phyloP scores from a whole-genome alignment of 2,113 vertebrate species.

The Hystrix brachyura region DNA sequence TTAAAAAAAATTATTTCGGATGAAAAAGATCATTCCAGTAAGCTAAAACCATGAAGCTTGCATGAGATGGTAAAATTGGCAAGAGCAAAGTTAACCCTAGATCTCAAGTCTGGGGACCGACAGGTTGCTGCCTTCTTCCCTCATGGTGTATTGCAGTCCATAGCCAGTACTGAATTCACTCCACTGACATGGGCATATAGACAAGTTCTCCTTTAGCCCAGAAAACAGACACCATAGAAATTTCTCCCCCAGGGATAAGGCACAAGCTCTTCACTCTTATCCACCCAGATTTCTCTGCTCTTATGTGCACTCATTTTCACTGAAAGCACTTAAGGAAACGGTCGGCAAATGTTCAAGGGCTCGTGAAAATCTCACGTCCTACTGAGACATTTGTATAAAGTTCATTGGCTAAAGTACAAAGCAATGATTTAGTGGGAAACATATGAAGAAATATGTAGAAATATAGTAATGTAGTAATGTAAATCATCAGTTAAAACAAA shows the following conservation, averaged over 20 bases:
- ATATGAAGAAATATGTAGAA: background rate
- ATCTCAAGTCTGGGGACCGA: background rate
- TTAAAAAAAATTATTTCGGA: background rate
- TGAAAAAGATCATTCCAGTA: background rate
- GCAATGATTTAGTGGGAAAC: background rate
- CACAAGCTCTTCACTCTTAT: background rate
- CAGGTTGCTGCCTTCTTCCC: background rate
- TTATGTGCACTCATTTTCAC: background rate
- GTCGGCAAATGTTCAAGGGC: background rate
- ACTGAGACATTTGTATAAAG: background rate
- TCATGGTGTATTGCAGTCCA: background rate
- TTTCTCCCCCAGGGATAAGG: background rate
- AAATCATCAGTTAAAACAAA: background rate
- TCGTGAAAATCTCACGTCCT: slow-evolving; percentile 11
- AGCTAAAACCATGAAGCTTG: background rate
- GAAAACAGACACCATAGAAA: background rate
- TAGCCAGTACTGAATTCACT: background rate
- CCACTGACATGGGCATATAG: background rate
- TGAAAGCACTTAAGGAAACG: background rate
- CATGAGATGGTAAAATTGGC: background rate
- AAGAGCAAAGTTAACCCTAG: background rate
- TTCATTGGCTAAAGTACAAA: background rate
- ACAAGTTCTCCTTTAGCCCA: background rate
- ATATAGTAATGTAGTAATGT: background rate
- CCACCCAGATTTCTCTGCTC: background rate